Evolutionary conservation across 2,113 vertebrate species (phyloP), one percentile per base, ranked within the genome.

Genomic region (Lota lota): DNA sequence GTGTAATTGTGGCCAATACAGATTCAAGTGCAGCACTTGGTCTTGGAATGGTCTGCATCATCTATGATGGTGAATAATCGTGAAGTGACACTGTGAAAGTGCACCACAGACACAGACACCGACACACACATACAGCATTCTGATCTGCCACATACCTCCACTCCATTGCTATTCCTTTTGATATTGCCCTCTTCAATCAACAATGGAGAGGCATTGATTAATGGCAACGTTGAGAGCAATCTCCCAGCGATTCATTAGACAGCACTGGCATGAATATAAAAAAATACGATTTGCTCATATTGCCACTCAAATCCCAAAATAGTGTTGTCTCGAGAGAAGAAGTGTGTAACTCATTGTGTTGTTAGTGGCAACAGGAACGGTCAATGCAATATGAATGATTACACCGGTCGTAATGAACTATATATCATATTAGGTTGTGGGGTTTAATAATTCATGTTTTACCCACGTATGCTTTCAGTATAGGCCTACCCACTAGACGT

Each of bases 111-210:
- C 28, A 59, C 20, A 58, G 12, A 20, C 56, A 58, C 51, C 0
- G 5, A 53, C 51, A 53, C 51, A n/a, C 18, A 59, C 19, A 59
- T 4, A 59, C 57, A 53, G 3, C 51, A 17, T 53, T 2, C 17
- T 3, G 51, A 72, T 57, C 1, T 2, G 51, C 53, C 81, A 73
- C 82, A 83, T 83, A 85, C 82, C 75, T 73, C 65, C 63, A 72
- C 74, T 84, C 89, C 88, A 87, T 89, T 88, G 83, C 77, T 88
- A 90, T 90, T 88, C 85, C 79, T 86, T 76, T 82, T 88, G 83
- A 84, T 87, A 84, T 86, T 87, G 82, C 78, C 73, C 85, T 80
- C 84, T 85, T 89, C 87, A 90, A 89, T 90, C 88, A 89, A 82
- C 73, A 56, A 80, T 71, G 53, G 78, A 87, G 85, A 77, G 79